Base-by-base conservation (phyloP, 2,888 invertebrate species). In the Lacanobia wlatinum region DNA sequence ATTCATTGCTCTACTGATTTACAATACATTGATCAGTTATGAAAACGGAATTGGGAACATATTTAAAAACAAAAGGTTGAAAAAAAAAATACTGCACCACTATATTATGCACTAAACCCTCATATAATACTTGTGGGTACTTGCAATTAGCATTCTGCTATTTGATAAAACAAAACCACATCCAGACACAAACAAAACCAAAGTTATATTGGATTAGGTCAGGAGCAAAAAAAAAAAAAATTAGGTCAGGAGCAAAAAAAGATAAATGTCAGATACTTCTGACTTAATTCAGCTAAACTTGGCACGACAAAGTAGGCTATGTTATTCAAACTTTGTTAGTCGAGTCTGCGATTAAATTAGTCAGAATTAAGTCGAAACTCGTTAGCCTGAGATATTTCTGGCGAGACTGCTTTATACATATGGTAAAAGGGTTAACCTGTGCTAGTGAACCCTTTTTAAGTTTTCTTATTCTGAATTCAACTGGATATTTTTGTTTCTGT, bases 1-100 rank as follows among this genome's bases (percentile, higher is more conserved):
- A 40, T 53, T 59, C 34, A 46, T 56, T 74, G 56, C 52, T 78
- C 67, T 68, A 76, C 67, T 76, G 48, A 76, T 76, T 70, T 56
- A 61, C 18, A 70, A 60, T 34, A 55, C 1, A 66, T 56, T 58
- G 12, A 65, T 40, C 1, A 59, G 52, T 40, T 16, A 38, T 10
- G 5, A 40, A 55, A 40, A 28, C 14, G 21, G 1, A 50, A 38
- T 23, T 6, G 21, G 14, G 7, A 9, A 46, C 8, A 21, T 0
- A 56, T 28, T 63, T 1, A 21, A 62, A n/a, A n/a, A 55, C 14
- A 50, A 18, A 6, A 16, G 12, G 23, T 34, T 4, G 10, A 43
- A 70, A 14, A 16, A 21, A 50, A 1, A 43, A 3, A 8, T 10
- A 10, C 9, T 10, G 10, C 40, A 40, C 40, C 2, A 1, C 6